Evolutionary conservation across 2,888 invertebrate genomes (phyloP).

Genomic region (Eristalis tenax): DNA sequence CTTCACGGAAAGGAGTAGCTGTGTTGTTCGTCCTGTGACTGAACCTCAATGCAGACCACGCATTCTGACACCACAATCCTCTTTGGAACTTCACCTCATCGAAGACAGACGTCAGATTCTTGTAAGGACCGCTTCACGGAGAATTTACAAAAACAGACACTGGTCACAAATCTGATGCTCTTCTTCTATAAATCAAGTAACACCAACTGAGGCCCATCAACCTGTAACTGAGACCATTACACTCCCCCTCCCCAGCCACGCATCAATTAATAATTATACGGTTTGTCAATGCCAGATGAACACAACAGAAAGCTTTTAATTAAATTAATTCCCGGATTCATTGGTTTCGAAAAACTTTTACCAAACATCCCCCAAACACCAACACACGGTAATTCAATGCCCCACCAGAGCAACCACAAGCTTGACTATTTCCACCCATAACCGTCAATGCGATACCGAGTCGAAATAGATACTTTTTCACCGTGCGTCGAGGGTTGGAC

Average conservation of each 20-base stretch:
- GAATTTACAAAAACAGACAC: too few species aligned
- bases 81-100: too few species aligned
- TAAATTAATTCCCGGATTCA: conserved; percentile 17
- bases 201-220: neutral
- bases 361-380: neutral
- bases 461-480: conserved; percentile 15
- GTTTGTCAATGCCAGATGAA: neutral
- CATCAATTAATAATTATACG: conserved; percentile 5
- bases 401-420: neutral
- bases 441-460: conserved; percentile 21
- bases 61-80: too few species aligned
- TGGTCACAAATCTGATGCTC: too few species aligned
- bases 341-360: neutral
- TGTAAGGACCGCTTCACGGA: too few species aligned
- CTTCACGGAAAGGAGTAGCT: too few species aligned
- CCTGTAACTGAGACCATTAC: neutral
- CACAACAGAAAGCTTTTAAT: conserved; percentile 6
- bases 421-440: conserved; percentile 11
- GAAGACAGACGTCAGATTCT: too few species aligned
- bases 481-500: neutral
- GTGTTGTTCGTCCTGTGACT: too few species aligned
- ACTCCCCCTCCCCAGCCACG: neutral
- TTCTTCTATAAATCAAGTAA: too few species aligned
- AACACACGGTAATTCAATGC: neutral
- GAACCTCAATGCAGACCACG: too few species aligned